Evolutionary conservation across 2,797 vertebrate genomes (phyloP), one percentile per base, ranked within the genome.

Genomic region (Columba guinea): DNA sequence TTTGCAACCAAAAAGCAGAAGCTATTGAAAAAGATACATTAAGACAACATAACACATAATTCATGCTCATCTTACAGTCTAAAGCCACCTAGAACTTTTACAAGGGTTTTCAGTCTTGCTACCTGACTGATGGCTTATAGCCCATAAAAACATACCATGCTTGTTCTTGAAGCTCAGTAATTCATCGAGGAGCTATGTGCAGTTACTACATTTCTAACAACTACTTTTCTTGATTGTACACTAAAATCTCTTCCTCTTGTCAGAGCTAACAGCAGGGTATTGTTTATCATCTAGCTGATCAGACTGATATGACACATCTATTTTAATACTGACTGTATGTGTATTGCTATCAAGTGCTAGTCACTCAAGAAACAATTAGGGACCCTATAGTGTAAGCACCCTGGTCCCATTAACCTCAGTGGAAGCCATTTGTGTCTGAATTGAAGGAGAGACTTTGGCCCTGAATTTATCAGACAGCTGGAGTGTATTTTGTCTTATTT

Each of bases 241-340:
- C 62, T 49, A 44, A 79, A 87, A 62, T 73, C 81, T 71, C 89
- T 83, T 82, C 85, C 90, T 94, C 91, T 84, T 89, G 80, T 89
- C 59, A 63, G 68, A 68, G 76, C 81, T 93, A 92, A 94, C 9
- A 4, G 80, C 62, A 76, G 87, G n/a, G 91, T 94, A 60, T 71
- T 93, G 51, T 71, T 95, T 97, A 85, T 89, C 70, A 71, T 39
- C 62, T 30, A 83, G 51, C 84, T 89, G 94, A 95, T 97, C 75
- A 52, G 39, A 18, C 79, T 89, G 96, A 96, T 96, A 93, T 3
- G 67, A 34, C 92, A 96, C 64, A 80, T 91, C 75, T 81, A 71
- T 80, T 90, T 87, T 75, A 84, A 85, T 67, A 30, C 80, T 64
- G 28, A 27, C 83, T 88, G 19, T 23, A 10, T 53, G 59, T 14